These are phyloP conservation scores for Andrena chrysosceles DNA, from an alignment of 2,888 invertebrate species.

Conservation along the genomic window DNA sequence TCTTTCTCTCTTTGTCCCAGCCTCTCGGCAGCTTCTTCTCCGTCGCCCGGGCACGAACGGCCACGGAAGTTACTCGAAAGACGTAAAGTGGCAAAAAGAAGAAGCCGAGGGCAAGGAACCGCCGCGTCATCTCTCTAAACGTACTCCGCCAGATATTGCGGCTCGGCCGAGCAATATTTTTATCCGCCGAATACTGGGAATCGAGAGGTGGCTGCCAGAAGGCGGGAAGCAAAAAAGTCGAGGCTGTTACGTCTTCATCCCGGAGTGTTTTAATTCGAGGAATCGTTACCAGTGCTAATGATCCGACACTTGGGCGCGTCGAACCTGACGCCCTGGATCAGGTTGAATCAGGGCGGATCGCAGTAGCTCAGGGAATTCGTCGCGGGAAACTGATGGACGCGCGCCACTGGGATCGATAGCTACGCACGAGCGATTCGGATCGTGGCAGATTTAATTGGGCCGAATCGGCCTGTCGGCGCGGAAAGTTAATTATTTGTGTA, in stretches of 20 bases:
- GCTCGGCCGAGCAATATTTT: slow-evolving; percentile 36
- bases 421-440: slow-evolving; percentile 57
- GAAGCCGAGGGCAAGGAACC: slow-evolving; percentile 4
- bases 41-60: slow-evolving; percentile 1
- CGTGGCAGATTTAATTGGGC: slow-evolving; percentile 69
- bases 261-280: background rate
- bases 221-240: background rate
- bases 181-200: slow-evolving; percentile 29
- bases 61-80: slow-evolving; percentile 49
- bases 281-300: background rate
- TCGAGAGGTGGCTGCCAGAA: background rate
- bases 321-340: background rate
- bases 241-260: slow-evolving; percentile 1
- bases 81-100: slow-evolving; percentile 36
- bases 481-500: slow-evolving; percentile 76
- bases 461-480: slow-evolving; percentile 61
- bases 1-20: background rate
- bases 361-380: background rate
- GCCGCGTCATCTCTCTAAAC: slow-evolving; percentile 49
- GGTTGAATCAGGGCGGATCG: too few species aligned
- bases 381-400: slow-evolving; percentile 35
- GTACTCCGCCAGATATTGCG: slow-evolving; percentile 38
- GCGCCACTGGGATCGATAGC: slow-evolving; percentile 32
- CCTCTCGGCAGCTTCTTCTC: background rate
- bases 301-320: background rate